These are phyloP conservation scores for Bruchidius siliquastri DNA, from an alignment of 2,888 invertebrate genomes.

Conservation along the genomic window DNA sequence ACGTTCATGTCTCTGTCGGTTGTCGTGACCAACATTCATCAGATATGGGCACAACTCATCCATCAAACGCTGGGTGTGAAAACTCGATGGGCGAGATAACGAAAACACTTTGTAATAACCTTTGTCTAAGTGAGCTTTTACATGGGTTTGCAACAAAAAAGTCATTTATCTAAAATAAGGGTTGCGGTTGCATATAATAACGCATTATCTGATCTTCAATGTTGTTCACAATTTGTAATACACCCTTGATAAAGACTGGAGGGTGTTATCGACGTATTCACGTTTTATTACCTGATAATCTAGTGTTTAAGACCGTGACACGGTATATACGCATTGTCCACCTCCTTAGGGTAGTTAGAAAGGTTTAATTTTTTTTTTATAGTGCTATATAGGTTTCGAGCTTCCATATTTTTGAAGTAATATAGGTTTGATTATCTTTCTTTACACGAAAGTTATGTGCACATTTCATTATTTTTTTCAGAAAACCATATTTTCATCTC, in stretches of 20 bases:
- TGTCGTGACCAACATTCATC: conserved; percentile 47
- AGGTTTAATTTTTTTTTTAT: too few relatives aligned
- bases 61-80: conserved; percentile 46
- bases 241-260: not conserved
- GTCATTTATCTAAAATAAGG: conserved; percentile 47
- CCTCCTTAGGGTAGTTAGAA: not conserved
- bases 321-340: not conserved
- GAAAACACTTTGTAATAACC: conserved; percentile 47
- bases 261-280: not conserved
- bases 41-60: conserved; percentile 45
- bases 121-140: conserved; percentile 46
- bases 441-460: too few relatives aligned
- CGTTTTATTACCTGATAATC: not conserved
- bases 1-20: not conserved
- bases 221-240: not conserved
- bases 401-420: too few relatives aligned
- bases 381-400: too few relatives aligned
- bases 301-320: not conserved
- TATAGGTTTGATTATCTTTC: too few relatives aligned
- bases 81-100: conserved; percentile 47
- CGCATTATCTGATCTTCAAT: conserved; percentile 34
- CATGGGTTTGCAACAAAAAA: conserved; percentile 45
- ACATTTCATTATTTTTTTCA: too few relatives aligned
- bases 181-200: conserved; percentile 41
- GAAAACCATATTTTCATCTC: too few relatives aligned